Base-by-base conservation (phyloP, 2,113 vertebrate genomes). In the Connochaetes taurinus region DNA sequence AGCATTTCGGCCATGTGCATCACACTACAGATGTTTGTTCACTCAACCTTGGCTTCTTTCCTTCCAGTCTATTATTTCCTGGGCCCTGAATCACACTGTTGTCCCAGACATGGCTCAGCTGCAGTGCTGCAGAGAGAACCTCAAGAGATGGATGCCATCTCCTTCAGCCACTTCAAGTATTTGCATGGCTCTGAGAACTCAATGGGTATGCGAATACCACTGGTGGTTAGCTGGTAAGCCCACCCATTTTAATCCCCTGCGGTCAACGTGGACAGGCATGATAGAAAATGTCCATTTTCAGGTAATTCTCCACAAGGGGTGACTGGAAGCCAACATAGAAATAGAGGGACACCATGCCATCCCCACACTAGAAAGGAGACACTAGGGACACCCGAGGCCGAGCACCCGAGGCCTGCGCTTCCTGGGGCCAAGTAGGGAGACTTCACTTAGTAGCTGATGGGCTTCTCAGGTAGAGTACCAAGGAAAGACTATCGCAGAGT, bases 201-300 rank as follows among this genome's bases (percentile, higher is more conserved):
- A 62, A 4, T 1, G 1, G 43, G 50, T 47, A 76, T 74, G 40
- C 9, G 36, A 11, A 81, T 21, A 40, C 50, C 47, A 55, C 71
- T 12, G 27, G 8, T 25, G 14, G 36, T 78, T 31, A 74, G 43
- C 50, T 62, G 25, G 55, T n/a, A 71, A 90, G 43, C 50, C 62
- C 90, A 67, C 36, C 21, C 53, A 78, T 52, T 67, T 50, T 53
- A 67, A 84, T 71, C 36, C 58, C 36, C 21, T 74, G 12, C 50
- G 15, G 19, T 47, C 84, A 86, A 6, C 81, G 76, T 71, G 8
- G 85, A 86, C 9, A 94, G 50, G 52, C 43, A 87, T 84, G 58
- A 89, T 5, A 78, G n/a, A 84, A 94, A 92, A 95, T 15, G 50
- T 60, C 82, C 82, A 8, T 71, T 94, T 90, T 67, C 91, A 96